Conservation (phyloP, 1,140 invertebrate species). For the Apis cerana region DNA sequence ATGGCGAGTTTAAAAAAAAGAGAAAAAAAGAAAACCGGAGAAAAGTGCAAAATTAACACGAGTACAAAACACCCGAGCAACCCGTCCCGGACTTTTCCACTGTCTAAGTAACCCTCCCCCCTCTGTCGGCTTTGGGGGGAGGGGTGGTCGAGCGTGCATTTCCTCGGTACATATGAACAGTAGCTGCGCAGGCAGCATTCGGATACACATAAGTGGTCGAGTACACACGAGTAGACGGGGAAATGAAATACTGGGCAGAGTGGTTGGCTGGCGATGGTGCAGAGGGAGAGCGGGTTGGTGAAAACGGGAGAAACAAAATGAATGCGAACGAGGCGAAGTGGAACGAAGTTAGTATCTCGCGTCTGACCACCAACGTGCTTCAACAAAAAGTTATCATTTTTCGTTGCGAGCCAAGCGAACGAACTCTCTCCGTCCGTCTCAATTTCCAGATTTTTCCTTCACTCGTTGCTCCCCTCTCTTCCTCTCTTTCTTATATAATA, state of each 20-base stretch:
- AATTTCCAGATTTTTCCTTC: neutral
- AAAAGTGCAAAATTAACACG: constrained; percentile 30
- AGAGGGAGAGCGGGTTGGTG: neutral
- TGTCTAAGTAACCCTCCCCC: neutral
- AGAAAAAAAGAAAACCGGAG: neutral
- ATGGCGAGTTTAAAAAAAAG: neutral
- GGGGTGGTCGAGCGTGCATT: neutral
- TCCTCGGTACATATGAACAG: constrained; percentile 32
- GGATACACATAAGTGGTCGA: constrained; percentile 47
- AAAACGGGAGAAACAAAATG: constrained; percentile 13
- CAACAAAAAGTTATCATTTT: constrained; percentile 70
- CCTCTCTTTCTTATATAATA: neutral
- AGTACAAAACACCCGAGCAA: constrained; percentile 9
- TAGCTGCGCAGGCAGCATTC: constrained; percentile 45
- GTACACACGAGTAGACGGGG: constrained; percentile 47
- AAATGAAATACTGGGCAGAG: constrained; percentile 42
- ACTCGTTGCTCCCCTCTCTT: neutral
- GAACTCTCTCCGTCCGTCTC: neutral
- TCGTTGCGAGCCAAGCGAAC: constrained; percentile 30
- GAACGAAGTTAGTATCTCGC: constrained; percentile 63
- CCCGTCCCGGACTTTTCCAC: constrained; percentile 2
- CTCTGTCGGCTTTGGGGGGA: too few species aligned
- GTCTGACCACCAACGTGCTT: constrained; percentile 63
- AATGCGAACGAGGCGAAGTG: constrained; percentile 53
- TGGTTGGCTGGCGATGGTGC: constrained; percentile 24